Percentiles rank a stretch among this genome's conserved stretches.
These are phyloP conservation scores for Hesperia comma DNA, from an alignment of 2,888 invertebrate species.

Conservation along the genomic window DNA sequence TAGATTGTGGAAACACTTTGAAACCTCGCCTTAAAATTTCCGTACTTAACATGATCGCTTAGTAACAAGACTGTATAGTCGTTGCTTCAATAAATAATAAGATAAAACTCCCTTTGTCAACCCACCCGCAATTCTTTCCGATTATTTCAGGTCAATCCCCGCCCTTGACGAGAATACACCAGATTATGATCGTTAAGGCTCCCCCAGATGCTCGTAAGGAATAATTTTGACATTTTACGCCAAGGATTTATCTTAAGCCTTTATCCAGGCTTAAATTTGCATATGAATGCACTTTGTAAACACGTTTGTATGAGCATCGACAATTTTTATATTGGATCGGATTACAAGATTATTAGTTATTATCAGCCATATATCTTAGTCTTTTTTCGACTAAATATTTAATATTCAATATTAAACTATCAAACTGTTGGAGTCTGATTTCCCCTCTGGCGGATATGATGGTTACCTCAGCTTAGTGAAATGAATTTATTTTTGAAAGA, in stretches of 20 bases:
- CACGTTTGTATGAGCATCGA: constrained; percentile 8
- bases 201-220: constrained; percentile 17
- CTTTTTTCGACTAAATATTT: not conserved
- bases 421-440: too few species aligned
- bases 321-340: constrained; percentile 22
- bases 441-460: too few species aligned
- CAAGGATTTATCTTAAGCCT: constrained; percentile 25
- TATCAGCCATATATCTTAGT: not conserved
- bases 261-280: constrained; percentile 25
- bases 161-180: constrained; percentile 30
- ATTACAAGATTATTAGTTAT: not conserved
- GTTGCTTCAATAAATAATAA: constrained; percentile 3
- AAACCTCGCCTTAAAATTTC: too few species aligned
- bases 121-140: constrained; percentile 7
- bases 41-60: too few species aligned
- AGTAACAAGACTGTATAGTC: not conserved
- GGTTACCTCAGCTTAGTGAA: too few species aligned
- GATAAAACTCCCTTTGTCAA: constrained; percentile 3
- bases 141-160: constrained; percentile 20
- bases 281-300: constrained; percentile 27
- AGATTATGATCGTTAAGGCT: constrained; percentile 24
- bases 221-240: constrained; percentile 32
- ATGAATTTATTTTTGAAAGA: too few species aligned
- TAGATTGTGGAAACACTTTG: too few species aligned
- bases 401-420: too few species aligned